These are phyloP conservation scores for Caradrina clavipalpis DNA, from an alignment of 2,888 invertebrate genomes.

Conservation along the genomic window DNA sequence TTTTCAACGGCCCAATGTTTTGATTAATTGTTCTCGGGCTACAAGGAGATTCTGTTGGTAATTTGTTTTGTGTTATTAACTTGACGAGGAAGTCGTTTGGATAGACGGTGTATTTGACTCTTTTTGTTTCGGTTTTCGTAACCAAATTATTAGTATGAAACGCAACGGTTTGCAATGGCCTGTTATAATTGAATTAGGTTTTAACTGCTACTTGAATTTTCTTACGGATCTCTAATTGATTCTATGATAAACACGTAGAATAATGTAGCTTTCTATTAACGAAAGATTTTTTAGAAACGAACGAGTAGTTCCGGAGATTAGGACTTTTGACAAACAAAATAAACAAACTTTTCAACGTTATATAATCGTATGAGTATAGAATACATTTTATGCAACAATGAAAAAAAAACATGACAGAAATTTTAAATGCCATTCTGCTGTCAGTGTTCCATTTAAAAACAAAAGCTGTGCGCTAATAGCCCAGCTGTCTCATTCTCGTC, in stretches of 20 bases:
- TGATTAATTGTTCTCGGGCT: constrained; percentile 87
- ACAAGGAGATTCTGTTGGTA: constrained; percentile 80
- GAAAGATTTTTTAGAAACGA: too few species aligned
- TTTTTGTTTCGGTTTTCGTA: constrained; percentile 65
- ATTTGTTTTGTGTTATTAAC: constrained; percentile 89
- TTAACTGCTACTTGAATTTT: too few species aligned
- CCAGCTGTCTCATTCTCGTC: constrained; percentile 43
- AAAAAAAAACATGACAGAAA: neutral
- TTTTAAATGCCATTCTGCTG: constrained; percentile 15
- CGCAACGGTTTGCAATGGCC: neutral
- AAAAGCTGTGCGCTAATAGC: constrained; percentile 32
- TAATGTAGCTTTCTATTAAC: too few species aligned
- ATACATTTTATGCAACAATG: neutral
- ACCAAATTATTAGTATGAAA: constrained; percentile 28
- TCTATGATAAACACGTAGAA: too few species aligned
- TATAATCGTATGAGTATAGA: neutral
- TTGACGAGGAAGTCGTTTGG: constrained; percentile 87
- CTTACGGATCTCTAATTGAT: too few species aligned
- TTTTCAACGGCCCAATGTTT: constrained; percentile 78
- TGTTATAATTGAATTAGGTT: constrained; percentile 4
- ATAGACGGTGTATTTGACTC: constrained; percentile 78
- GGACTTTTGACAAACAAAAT: too few species aligned
- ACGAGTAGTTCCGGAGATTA: too few species aligned
- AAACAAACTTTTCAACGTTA: too few species aligned
- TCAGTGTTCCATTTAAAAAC: constrained; percentile 11